A percentile compares a stretch with the other conserved stretches of the same genome.
phyloP scores from a whole-genome alignment of 2,797 vertebrate species.

The Typhlichthys subterraneus region DNA sequence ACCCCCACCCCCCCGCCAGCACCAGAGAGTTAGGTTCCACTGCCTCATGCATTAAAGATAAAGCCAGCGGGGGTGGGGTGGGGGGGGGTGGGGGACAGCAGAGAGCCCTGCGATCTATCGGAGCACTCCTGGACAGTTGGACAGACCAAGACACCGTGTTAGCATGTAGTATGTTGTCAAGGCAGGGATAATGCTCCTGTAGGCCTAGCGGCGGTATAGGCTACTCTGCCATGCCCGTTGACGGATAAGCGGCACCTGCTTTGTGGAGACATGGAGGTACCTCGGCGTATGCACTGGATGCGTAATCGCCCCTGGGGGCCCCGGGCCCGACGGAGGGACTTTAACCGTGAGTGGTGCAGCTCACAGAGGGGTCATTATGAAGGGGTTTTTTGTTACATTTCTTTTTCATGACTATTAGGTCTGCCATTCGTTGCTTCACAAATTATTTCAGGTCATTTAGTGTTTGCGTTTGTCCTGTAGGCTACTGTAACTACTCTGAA shows the following conservation, averaged over 20 bases:
- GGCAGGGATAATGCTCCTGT: conserved; percentile 1
- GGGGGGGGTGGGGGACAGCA: conserved; percentile 22
- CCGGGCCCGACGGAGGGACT: conserved; percentile 71
- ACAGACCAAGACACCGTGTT: not conserved
- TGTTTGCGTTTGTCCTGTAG: not conserved
- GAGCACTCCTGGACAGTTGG: conserved; percentile 18
- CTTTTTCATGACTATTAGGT: no score
- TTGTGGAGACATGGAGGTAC: conserved; percentile 84
- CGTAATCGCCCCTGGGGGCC: conserved; percentile 83
- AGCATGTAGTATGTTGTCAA: conserved; percentile 16
- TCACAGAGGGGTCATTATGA: not conserved
- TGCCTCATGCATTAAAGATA: conserved; percentile 80
- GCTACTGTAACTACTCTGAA: no score
- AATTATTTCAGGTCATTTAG: not conserved
- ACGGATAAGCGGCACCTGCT: conserved; percentile 56
- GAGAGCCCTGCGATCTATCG: conserved; percentile 34
- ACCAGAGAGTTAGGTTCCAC: conserved; percentile 73
- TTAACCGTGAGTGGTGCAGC: conserved; percentile 85
- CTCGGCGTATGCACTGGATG: conserved; percentile 86
- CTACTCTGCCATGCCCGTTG: conserved; percentile 28
- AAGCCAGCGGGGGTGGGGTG: conserved; percentile 47
- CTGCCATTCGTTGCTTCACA: not conserved
- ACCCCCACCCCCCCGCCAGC: conserved; percentile 8
- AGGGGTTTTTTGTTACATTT: no score
- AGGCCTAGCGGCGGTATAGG: conserved; percentile 27